These are phyloP conservation scores for Popillia japonica DNA, from an alignment of 1,140 invertebrate species.

Conservation along the genomic window DNA sequence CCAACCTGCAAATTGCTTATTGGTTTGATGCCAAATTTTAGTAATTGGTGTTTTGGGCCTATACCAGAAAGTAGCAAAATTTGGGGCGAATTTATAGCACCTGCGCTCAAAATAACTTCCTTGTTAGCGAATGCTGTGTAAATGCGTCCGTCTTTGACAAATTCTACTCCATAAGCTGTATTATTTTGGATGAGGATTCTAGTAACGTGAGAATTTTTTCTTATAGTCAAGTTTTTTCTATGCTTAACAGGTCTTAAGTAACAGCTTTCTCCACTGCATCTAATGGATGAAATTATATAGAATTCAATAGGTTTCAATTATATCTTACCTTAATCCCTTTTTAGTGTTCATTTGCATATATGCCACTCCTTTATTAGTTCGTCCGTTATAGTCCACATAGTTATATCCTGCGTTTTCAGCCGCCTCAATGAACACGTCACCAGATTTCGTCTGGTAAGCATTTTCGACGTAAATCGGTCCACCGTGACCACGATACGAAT, in stretches of 20 bases:
- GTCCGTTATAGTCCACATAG: slow-evolving; percentile 84
- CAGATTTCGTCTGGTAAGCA: slow-evolving; percentile 70
- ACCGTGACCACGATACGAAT: slow-evolving; percentile 65
- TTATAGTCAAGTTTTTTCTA: slow-evolving; percentile 83
- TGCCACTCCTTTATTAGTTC: slow-evolving; percentile 88
- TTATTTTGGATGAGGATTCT: slow-evolving; percentile 76
- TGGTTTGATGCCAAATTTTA: slow-evolving; percentile 60
- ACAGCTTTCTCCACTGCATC: slow-evolving; percentile 87
- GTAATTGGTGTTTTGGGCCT: slow-evolving; percentile 70
- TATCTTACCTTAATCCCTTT: slow-evolving; percentile 72
- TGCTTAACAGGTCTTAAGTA: slow-evolving; percentile 82
- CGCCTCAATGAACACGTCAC: slow-evolving; percentile 73
- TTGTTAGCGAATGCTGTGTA: slow-evolving; percentile 76
- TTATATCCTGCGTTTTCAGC: slow-evolving; percentile 77
- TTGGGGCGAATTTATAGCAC: slow-evolving; percentile 89
- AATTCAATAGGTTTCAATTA: not conserved
- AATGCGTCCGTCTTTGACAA: slow-evolving; percentile 73
- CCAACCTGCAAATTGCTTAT: slow-evolving; percentile 40
- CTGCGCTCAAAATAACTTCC: slow-evolving; percentile 86
- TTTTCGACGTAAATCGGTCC: slow-evolving; percentile 58
- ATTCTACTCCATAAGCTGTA: slow-evolving; percentile 80
- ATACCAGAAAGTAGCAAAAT: slow-evolving; percentile 83
- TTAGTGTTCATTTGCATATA: slow-evolving; percentile 82
- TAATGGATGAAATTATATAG: slow-evolving; percentile 50
- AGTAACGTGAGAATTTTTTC: slow-evolving; percentile 82